phyloP scores from a whole-genome alignment of 2,797 vertebrate species.

The Orestias chungarensis region DNA sequence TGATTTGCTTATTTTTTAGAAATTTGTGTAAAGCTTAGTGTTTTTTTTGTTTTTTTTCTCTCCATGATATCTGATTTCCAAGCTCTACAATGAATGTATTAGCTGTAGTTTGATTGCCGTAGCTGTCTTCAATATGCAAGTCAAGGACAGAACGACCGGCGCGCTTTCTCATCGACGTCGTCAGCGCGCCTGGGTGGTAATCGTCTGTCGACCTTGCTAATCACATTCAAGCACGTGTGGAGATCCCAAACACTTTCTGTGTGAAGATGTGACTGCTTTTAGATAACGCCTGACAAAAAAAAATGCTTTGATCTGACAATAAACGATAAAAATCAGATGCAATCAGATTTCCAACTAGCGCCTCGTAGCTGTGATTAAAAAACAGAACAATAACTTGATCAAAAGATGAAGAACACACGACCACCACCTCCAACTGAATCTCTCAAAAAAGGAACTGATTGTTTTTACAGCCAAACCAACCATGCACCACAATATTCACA shows the following conservation, averaged over 20 bases:
- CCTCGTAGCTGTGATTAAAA: constrained; percentile 39
- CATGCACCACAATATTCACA: too few species aligned
- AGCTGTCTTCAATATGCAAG: constrained; percentile 45
- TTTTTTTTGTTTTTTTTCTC: constrained; percentile 27
- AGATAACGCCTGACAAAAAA: constrained; percentile 49
- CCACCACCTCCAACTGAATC: too few species aligned
- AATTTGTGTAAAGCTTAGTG: constrained; percentile 28
- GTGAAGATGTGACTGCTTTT: constrained; percentile 51
- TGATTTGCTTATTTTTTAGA: constrained; percentile 21
- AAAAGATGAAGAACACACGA: constrained; percentile 23
- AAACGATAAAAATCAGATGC: constrained; percentile 49
- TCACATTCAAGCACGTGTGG: constrained; percentile 51
- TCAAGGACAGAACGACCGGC: constrained; percentile 19
- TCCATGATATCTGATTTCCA: constrained; percentile 48
- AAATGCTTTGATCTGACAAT: constrained; percentile 63
- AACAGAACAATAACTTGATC: constrained; percentile 49
- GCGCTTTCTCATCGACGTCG: constrained; percentile 52
- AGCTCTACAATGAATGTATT: constrained; percentile 58
- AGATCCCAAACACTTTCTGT: constrained; percentile 41
- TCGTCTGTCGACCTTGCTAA: constrained; percentile 19
- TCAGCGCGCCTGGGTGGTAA: constrained; percentile 63
- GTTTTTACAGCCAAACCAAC: too few species aligned
- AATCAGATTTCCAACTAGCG: constrained; percentile 26
- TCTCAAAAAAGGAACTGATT: too few species aligned
- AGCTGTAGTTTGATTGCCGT: constrained; percentile 58